Conservation (phyloP, 2,888 invertebrate species). For the Muschampia plurimacula region DNA sequence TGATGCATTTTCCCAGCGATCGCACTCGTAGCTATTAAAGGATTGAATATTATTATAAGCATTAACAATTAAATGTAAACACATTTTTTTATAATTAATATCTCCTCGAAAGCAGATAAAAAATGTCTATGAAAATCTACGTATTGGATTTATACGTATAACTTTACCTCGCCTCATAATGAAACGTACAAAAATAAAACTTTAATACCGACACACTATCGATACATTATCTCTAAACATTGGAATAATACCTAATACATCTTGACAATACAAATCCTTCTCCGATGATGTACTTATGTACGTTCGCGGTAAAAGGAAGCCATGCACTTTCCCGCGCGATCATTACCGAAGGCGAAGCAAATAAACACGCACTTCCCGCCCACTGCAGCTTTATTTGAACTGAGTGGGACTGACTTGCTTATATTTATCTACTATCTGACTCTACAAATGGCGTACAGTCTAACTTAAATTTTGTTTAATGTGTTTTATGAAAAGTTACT, state of each 20-base stretch:
- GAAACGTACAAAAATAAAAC: no score
- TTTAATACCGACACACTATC: neutral
- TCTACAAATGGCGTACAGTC: no score
- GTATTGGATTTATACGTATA: no score
- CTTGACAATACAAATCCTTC: neutral
- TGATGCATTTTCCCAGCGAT: conserved; percentile 34
- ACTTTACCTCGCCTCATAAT: no score
- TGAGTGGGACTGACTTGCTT: conserved; percentile 9
- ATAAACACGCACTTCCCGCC: conserved; percentile 41
- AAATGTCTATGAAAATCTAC: neutral
- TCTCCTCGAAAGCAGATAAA: neutral
- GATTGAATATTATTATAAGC: neutral
- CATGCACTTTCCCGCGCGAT: conserved; percentile 61
- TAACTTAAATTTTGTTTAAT: no score
- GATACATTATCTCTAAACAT: no score
- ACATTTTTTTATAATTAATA: neutral
- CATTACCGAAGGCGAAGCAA: conserved; percentile 37
- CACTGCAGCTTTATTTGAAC: conserved; percentile 31
- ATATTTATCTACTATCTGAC: no score
- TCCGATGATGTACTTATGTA: no score
- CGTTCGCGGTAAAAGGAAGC: conserved; percentile 54
- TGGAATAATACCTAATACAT: neutral
- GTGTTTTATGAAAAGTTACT: no score
- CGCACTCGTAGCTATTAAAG: neutral
- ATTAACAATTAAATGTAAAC: neutral